Evolutionary conservation across 2,797 vertebrate genomes (phyloP), one percentile per base, ranked within the genome.

Genomic region (Hemibagrus guttatus): DNA sequence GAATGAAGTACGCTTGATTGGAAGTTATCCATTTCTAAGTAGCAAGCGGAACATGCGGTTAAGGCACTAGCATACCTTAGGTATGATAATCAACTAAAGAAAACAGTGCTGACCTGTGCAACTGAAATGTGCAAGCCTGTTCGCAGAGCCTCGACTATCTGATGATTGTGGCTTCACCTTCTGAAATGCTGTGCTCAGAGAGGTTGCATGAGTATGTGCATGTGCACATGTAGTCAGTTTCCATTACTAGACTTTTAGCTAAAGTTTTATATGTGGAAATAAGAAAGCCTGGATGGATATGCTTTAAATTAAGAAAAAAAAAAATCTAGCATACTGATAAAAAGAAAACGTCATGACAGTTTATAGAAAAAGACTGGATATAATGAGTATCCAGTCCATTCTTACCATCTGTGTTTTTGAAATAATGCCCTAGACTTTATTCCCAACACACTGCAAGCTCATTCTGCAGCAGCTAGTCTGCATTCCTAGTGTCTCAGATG

Each of bases 21-120:
- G 26, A 52, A 52, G 63, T 35, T 54, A 35, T 54, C 28, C 12
- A 63, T 63, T 81, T 81, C 58, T 46, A 23, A 26, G 19, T 56
- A 83, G 64, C 2, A 69, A 54, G 64, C 81, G 54, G 28, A 83
- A 28, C 26, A 31, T 21, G 63, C 31, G 63, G 80, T 82, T 31
- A 83, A 76, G 13, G 35, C 46, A 52, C 46, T 52, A 59, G 68
- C 39, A 21, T 59, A 16, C 42, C 2, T 87, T 66, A 61, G 54
- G 64, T 42, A 64, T 49, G 21, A 61, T 79, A 95, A 93, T n/a
- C 13, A 52, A 28, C 0, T 80, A 92, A 78, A 94, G 94, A 90
- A 95, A 95, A 89, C 95, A 94, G 92, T 92, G 84, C 95, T 91
- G 87, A 95, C 95, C 87, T 94, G 92, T 0, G 93, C 94, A 2